These are phyloP conservation scores for Toxostoma redivivum DNA, from an alignment of 2,113 vertebrate genomes.

Conservation along the genomic window DNA sequence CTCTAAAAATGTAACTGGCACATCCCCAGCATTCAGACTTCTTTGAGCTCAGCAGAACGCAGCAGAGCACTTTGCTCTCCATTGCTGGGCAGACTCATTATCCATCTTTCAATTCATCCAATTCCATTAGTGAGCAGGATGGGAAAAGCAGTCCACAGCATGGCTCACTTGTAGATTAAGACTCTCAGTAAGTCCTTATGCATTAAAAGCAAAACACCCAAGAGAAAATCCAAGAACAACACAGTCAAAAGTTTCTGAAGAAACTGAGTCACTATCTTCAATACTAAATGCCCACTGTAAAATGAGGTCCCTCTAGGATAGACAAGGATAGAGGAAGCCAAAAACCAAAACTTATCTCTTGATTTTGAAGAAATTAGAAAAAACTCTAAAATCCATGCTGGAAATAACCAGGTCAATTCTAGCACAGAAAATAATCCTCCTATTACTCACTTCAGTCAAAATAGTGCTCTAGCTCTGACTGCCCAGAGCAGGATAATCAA, in stretches of 20 bases:
- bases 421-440: not conserved
- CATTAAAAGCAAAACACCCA: not conserved
- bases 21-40: not conserved
- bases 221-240: not conserved
- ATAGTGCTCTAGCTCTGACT: not conserved
- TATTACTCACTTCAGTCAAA: not conserved
- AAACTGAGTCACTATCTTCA: not conserved
- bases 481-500: not conserved
- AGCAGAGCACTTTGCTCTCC: not conserved
- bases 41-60: not conserved
- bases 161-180: not conserved
- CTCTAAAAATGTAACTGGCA: not conserved
- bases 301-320: not conserved
- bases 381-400: not conserved
- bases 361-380: not conserved
- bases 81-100: fast-evolving
- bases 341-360: not conserved
- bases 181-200: not conserved
- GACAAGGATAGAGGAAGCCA: not conserved
- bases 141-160: not conserved
- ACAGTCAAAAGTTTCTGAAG: not conserved
- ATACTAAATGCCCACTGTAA: not conserved
- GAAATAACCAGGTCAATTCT: not conserved
- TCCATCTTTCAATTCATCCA: not conserved
- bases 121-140: not conserved